Evolutionary conservation across 2,888 invertebrate genomes (phyloP), one percentile per base, ranked within the genome.

Genomic region (Sussaba pulchella): DNA sequence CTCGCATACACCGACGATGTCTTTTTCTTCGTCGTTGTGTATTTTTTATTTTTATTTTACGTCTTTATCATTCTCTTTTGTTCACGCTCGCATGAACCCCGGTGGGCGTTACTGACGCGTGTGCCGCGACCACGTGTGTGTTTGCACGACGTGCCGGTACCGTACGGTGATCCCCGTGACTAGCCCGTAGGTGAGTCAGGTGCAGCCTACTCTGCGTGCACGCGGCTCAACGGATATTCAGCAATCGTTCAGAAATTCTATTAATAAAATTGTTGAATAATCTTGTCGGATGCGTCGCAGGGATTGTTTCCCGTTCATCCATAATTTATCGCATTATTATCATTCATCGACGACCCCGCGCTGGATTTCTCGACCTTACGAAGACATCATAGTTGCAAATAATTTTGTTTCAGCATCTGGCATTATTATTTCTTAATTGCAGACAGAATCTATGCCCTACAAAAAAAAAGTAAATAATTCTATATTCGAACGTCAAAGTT

Each of bases 181-280:
- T 41, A 12, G 54, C 41, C 52, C 41, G 24, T 14, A 24, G 74
- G 52, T 70, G 70, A 80, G 57, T 80, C 79, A 67, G 75, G 79
- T 80, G 78, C 67, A 77, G 24, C 26, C 39, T 47, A 26, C 45
- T 31, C 21, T 10, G 31, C 36, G 43, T 26, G 67, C 54, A 54
- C 9, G 12, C 26, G 41, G 54, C 54, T 41, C 14, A n/a, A 41
- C 10, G 41, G 4, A 12, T 41, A 54, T 69, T 41, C 52, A 31
- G 31, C 67, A 50, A 36, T 39, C 52, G 41, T 52, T 41, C 14
- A 41, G 64, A 26, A 47, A 10, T 41, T 24, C 24, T 50, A 39
- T 69, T 52, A 12, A 39, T 36, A 54, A 76, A 71, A 80, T 71
- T 61, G 71, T 75, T 45, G n/a, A 66, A 80, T 80, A 71, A 75